Conservation (phyloP, 2,888 invertebrate genomes). For the Neoscelio sp. region DNA sequence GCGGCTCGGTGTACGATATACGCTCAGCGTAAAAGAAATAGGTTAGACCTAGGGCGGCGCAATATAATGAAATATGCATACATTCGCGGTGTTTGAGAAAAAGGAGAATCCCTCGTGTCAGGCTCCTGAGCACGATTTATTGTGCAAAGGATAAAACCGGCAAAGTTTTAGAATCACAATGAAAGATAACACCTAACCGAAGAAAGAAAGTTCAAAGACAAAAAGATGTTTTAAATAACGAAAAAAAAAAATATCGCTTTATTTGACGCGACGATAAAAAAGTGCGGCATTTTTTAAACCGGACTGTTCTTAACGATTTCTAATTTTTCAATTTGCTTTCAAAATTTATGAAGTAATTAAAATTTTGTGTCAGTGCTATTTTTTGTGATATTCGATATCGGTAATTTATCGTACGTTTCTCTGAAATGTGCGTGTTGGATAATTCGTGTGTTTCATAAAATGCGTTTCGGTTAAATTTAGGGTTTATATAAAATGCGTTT, state of each 20-base stretch:
- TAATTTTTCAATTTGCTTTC: no score
- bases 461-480: no score
- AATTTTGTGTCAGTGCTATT: no score
- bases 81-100: slow-evolving; percentile 59
- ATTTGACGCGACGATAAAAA: slow-evolving; percentile 11
- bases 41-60: slow-evolving; percentile 57
- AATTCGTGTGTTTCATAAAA: no score
- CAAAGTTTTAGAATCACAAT: slow-evolving; percentile 57
- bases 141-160: slow-evolving; percentile 60
- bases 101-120: slow-evolving; percentile 65
- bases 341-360: no score
- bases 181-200: slow-evolving; percentile 56
- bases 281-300: no score
- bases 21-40: slow-evolving; percentile 58
- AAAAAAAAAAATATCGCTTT: slow-evolving; percentile 3
- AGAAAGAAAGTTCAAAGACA: slow-evolving; percentile 22
- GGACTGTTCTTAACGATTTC: no score
- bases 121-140: slow-evolving; percentile 64
- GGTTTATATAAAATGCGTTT: no score
- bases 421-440: no score
- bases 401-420: no score
- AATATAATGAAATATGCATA: slow-evolving; percentile 67
- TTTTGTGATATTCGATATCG: no score
- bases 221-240: slow-evolving; percentile 36
- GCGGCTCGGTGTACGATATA: slow-evolving; percentile 27